phyloP scores from a whole-genome alignment of 2,113 vertebrate species.

The Odocoileus virginianus region DNA sequence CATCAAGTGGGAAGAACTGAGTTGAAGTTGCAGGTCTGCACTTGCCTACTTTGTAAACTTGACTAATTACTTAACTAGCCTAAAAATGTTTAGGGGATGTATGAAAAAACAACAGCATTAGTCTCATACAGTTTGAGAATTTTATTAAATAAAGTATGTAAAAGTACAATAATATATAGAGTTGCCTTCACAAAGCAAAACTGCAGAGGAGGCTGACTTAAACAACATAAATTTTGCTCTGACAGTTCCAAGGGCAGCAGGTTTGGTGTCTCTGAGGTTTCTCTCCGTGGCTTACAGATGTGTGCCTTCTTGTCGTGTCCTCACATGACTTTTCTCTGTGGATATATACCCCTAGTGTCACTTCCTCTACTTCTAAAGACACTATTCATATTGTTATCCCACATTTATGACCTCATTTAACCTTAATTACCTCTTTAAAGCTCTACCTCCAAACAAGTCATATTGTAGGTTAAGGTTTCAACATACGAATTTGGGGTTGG shows the following conservation, averaged over 20 bases:
- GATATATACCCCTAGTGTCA: accelerated
- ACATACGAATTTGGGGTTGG: not conserved
- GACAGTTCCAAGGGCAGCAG: not conserved
- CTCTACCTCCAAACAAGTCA: not conserved
- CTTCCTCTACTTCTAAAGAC: not conserved
- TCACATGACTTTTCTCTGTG: not conserved
- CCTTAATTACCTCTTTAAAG: not conserved
- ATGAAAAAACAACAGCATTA: not conserved
- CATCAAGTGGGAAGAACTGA: not conserved
- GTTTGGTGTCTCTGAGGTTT: not conserved
- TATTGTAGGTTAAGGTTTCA: not conserved
- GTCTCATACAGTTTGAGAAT: not conserved
- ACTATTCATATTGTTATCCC: not conserved
- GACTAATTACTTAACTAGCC: not conserved
- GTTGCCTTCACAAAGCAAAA: not conserved
- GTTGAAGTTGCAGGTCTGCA: not conserved
- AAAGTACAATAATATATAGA: not conserved
- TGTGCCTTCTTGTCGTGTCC: not conserved
- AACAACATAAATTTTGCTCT: not conserved
- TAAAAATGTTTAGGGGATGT: not conserved
- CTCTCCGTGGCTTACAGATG: too few relatives aligned
- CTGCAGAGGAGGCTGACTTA: not conserved
- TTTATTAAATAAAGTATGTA: not conserved
- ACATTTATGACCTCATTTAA: not conserved
- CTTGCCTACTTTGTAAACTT: not conserved